phyloP scores from a whole-genome alignment of 1,140 invertebrate species.

The Atta cephalotes region DNA sequence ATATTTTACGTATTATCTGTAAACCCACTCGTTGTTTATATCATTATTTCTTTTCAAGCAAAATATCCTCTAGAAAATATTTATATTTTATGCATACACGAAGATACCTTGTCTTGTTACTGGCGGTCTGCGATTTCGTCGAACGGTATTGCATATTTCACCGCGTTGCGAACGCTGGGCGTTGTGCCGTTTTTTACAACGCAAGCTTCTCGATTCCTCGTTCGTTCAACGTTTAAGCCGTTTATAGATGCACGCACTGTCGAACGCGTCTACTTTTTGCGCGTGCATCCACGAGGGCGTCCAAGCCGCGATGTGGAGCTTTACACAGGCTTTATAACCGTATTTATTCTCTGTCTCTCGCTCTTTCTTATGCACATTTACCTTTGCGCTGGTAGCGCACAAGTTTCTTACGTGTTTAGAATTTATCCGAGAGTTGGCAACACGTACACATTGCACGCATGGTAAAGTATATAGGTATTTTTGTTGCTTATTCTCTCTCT shows the following conservation, averaged over 20 bases:
- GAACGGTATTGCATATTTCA: constrained; percentile 27
- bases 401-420: constrained; percentile 37
- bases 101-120: neutral
- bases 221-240: constrained; percentile 25
- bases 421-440: constrained; percentile 28
- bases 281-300: neutral
- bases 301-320: constrained; percentile 29
- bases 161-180: constrained; percentile 4
- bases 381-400: constrained; percentile 16
- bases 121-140: neutral
- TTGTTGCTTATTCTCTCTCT: constrained; percentile 11
- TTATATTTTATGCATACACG: no score
- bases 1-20: neutral
- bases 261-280: constrained; percentile 39
- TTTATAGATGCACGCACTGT: constrained; percentile 31
- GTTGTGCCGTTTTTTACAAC: constrained; percentile 15
- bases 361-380: constrained; percentile 19
- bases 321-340: constrained; percentile 20
- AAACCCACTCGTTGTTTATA: neutral
- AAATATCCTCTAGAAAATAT: neutral
- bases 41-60: neutral
- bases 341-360: constrained; percentile 43
- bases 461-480: constrained; percentile 23
- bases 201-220: neutral
- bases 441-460: neutral